Conservation (phyloP, 2,888 invertebrate genomes). For the Hirtodrosophila confusa region DNA sequence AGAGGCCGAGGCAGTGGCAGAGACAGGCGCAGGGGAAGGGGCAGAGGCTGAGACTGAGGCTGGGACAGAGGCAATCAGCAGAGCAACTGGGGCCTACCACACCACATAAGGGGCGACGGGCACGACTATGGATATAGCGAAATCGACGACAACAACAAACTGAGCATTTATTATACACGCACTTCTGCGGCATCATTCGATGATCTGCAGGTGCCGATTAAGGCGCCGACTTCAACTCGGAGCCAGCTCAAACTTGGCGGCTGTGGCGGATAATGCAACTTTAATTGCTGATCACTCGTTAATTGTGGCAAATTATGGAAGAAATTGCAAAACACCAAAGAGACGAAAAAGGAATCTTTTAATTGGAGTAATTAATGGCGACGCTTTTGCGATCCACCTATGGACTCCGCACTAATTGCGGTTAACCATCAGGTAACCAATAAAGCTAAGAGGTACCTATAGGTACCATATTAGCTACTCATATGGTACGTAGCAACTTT, state of each 20-base stretch:
- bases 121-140: slow-evolving; percentile 12
- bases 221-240: slow-evolving; percentile 22
- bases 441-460: neutral
- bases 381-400: slow-evolving; percentile 62
- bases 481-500: no score
- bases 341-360: slow-evolving; percentile 51
- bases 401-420: slow-evolving; percentile 10
- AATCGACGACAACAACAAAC: slow-evolving; percentile 15
- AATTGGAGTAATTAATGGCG: slow-evolving; percentile 69
- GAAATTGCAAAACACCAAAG: slow-evolving; percentile 59
- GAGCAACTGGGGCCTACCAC: slow-evolving; percentile 21
- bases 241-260: neutral
- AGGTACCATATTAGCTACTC: no score
- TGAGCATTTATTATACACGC: slow-evolving; percentile 64
- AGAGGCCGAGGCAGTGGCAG: neutral
- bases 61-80: slow-evolving; percentile 49
- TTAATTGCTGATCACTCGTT: slow-evolving; percentile 77
- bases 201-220: slow-evolving; percentile 65
- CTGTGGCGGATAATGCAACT: slow-evolving; percentile 67
- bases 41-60: slow-evolving; percentile 3
- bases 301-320: slow-evolving; percentile 74
- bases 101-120: slow-evolving; percentile 15
- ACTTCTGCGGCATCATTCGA: slow-evolving; percentile 68
- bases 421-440: neutral
- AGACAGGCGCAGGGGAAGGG: neutral